These are phyloP conservation scores for Porites evermanni DNA, from an alignment of 92 coral and sea anemone genomes.

Conservation along the genomic window DNA sequence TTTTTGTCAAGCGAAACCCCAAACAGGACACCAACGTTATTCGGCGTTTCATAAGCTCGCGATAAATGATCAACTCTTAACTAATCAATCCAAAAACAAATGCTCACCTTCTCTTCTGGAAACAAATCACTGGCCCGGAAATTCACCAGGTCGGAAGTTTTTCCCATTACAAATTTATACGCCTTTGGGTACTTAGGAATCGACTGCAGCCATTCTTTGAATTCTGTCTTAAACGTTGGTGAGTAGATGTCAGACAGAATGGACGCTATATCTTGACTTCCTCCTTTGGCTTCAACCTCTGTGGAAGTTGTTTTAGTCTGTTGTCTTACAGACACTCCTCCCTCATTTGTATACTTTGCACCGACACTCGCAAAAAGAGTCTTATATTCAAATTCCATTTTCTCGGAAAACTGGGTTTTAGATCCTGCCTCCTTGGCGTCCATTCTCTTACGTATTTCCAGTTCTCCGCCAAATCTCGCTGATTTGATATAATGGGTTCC, in stretches of 20 bases:
- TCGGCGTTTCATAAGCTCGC: no score
- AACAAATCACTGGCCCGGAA: conserved; percentile 61
- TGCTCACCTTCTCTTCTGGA: conserved; percentile 51
- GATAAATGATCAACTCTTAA: no score
- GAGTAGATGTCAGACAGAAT: conserved; percentile 57
- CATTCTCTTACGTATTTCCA: conserved; percentile 55
- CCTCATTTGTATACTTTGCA: conserved; percentile 22
- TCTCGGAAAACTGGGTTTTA: conserved; percentile 33
- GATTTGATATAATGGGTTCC: conserved; percentile 77
- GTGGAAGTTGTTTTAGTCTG: conserved; percentile 55
- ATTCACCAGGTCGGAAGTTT: conserved; percentile 33
- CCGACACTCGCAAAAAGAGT: conserved; percentile 58
- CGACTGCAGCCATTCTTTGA: conserved; percentile 68
- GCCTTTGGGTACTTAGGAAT: conserved; percentile 66
- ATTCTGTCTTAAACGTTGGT: conserved; percentile 60
- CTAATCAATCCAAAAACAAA: background rate
- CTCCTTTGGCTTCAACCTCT: conserved; percentile 52
- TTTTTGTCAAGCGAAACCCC: no score
- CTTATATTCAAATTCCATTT: conserved; percentile 61
- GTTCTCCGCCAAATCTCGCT: conserved; percentile 45
- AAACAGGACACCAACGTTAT: no score
- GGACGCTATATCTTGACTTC: conserved; percentile 61
- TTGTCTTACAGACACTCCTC: conserved; percentile 12
- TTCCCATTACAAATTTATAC: conserved; percentile 41
- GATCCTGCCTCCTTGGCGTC: conserved; percentile 1